A percentile compares a stretch with the other conserved stretches of the same genome.
phyloP scores from a whole-genome alignment of 2,797 vertebrate genomes.

The Chaunax sp. region DNA sequence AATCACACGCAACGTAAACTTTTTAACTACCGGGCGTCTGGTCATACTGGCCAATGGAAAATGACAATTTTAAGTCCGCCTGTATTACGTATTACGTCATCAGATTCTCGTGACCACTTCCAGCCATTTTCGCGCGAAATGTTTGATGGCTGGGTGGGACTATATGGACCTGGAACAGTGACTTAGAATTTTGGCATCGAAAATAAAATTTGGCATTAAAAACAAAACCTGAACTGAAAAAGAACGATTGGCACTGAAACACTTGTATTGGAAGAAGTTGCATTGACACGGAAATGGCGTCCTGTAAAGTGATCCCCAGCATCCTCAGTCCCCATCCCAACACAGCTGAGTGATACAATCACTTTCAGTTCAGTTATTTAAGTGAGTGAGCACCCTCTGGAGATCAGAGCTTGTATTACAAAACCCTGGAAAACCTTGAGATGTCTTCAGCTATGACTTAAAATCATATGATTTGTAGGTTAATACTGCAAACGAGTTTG shows the following conservation, averaged over 20 bases:
- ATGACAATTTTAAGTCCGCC: conserved; percentile 30
- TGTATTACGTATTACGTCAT: conserved; percentile 50
- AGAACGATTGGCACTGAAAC: not conserved
- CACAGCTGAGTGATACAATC: not conserved
- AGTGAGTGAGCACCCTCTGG: conserved; percentile 40
- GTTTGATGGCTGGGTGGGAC: conserved; percentile 33
- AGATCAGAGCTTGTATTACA: conserved; percentile 48
- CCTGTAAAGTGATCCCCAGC: not conserved
- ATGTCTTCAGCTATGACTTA: too few relatives aligned
- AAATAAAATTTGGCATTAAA: not conserved
- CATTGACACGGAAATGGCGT: too few relatives aligned
- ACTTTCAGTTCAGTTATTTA: not conserved
- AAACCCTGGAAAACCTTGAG: not conserved
- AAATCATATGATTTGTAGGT: too few relatives aligned
- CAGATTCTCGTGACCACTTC: conserved; percentile 67
- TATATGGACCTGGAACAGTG: not conserved
- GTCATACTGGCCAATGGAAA: conserved; percentile 60
- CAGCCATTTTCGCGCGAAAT: conserved; percentile 78
- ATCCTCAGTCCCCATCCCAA: not conserved
- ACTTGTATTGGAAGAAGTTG: not conserved
- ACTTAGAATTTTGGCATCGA: too few relatives aligned
- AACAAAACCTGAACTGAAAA: not conserved
- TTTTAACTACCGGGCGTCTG: conserved; percentile 12
- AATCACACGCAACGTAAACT: conserved; percentile 40
- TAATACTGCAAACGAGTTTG: too few relatives aligned